Evolutionary conservation across 2,797 vertebrate species (phyloP), one percentile per base, ranked within the genome.

Genomic region (Periparus ater): DNA sequence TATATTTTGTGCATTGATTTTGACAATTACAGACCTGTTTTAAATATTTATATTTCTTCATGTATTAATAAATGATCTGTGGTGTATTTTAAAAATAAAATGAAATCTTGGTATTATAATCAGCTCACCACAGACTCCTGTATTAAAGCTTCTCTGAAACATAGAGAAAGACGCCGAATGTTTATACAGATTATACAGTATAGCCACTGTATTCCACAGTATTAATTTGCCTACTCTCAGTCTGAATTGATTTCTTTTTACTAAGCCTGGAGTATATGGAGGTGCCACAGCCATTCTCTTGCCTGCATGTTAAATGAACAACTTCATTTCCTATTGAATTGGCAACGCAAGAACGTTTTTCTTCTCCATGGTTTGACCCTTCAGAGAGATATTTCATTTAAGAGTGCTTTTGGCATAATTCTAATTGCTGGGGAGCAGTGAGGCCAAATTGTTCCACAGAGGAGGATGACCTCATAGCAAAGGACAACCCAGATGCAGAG

Each of bases 51-150:
- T 94, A 71, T 60, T 78, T 54, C 58, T 95, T 94, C 67, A 66
- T 79, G 48, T 96, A 95, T 93, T 96, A 96, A 89, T 92, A 96
- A 97, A 94, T 67, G 34, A 88, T 76, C 88, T 95, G 95, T 88
- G 94, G 96, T 90, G 57, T 78, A 83, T 95, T 96, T 96, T 92
- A 86, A 91, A 96, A 96, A 96, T 89, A 95, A 96, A 95, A 96
- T 94, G 85, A 97, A 95, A 93, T 96, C 93, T 96, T 77, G 61
- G 63, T 93, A 80, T 89, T 92, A 93, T 80, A 70, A 70, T 86
- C 66, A 91, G 81, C 76, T 95, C 47, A 95, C 95, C 95, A 80
- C 94, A 97, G 87, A 68, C 78, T 94, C 93, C 89, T 65, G 68
- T 86, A 76, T 78, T 92, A 93, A 94, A 89, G 85, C 81, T 94